phyloP scores from a whole-genome alignment of 2,113 vertebrate species.

The Agapornis roseicollis region DNA sequence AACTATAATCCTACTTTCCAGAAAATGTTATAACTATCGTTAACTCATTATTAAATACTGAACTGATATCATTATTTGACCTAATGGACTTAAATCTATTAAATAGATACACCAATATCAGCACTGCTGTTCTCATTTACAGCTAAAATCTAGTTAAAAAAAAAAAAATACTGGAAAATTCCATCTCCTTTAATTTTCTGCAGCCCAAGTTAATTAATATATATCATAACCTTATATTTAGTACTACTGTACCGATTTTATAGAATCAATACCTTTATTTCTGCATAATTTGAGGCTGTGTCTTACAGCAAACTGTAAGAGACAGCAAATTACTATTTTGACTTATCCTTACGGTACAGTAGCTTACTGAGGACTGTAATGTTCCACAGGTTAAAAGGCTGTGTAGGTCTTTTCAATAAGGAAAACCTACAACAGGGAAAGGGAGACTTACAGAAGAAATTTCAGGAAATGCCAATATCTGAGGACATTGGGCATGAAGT shows the following conservation, averaged over 20 bases:
- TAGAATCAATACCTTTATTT: not conserved
- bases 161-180: not conserved
- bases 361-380: not conserved
- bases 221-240: not conserved
- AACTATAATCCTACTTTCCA: not conserved
- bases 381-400: not conserved
- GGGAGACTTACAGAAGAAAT: not conserved
- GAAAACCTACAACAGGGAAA: not conserved
- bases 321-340: not conserved
- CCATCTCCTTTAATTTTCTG: not conserved
- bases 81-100: not conserved
- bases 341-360: not conserved
- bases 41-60: not conserved
- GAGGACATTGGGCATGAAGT: not conserved
- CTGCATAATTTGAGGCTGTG: not conserved
- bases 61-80: not conserved
- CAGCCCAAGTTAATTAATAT: not conserved
- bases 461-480: not conserved
- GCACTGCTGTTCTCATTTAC: not conserved
- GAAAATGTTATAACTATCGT: not conserved
- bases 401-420: not conserved
- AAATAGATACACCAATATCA: not conserved
- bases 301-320: not conserved
- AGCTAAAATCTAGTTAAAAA: not conserved
- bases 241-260: not conserved